Conservation (phyloP, 2,113 vertebrate species). For the Grantiella picta region DNA sequence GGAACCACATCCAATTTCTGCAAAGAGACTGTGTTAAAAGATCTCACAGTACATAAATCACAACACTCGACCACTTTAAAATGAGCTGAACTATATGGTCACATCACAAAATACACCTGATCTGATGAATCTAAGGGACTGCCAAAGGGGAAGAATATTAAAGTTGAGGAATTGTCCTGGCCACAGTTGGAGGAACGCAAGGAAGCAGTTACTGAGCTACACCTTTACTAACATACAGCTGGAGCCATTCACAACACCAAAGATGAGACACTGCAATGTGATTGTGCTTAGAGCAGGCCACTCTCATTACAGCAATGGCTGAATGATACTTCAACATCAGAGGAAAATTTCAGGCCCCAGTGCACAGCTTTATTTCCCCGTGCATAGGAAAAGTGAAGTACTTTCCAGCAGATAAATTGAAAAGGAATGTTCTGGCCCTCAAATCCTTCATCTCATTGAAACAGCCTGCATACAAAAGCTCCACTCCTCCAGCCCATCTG, state of each 20-base stretch:
- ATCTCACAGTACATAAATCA: not conserved
- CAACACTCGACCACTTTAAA: not conserved
- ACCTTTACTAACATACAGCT: not conserved
- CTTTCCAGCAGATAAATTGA: not conserved
- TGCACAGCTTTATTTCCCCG: not conserved
- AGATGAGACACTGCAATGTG: not conserved
- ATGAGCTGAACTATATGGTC: not conserved
- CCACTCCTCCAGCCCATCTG: not conserved
- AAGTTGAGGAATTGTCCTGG: not conserved
- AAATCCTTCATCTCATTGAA: not conserved
- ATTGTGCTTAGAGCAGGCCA: rapidly evolving
- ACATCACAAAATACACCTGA: not conserved
- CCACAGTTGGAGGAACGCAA: not conserved
- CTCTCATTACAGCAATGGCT: rapidly evolving
- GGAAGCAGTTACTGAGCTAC: not conserved
- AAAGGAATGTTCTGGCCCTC: not conserved
- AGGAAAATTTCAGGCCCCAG: not conserved
- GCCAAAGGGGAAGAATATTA: not conserved
- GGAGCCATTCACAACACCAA: not conserved
- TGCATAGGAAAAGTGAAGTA: not conserved
- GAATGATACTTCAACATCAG: not conserved
- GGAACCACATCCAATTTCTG: slow-evolving; percentile 69
- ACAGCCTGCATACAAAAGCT: not conserved
- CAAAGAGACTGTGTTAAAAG: not conserved
- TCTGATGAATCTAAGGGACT: not conserved